Base-by-base conservation (phyloP, 2,113 vertebrate genomes). In the Marmota monax region DNA sequence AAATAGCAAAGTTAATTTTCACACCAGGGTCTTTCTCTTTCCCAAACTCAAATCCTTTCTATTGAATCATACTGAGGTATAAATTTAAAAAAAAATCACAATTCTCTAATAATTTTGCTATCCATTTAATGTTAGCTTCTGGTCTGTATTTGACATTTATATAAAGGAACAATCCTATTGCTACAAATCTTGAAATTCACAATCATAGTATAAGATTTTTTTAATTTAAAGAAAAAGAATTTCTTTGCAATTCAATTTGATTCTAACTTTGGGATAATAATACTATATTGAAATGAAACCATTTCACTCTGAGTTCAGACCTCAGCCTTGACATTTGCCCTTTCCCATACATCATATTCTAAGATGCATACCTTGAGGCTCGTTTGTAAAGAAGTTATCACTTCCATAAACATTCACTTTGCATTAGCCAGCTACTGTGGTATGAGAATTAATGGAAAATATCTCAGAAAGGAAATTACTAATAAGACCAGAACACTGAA, bases 11-110 rank as follows among this genome's bases (percentile, higher is more conserved):
- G 39, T 56, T 90, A 61, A 29, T 37, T 29, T 87, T 95, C 76
- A 88, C 14, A 90, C 34, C 5, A 92, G 58, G 53, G n/a, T 34
- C 39, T 76, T 93, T 88, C 9, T 48, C 34, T 73, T 39, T 56
- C 42, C 11, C 70, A 83, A 77, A 14, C 17, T 20, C 67, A 95
- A 69, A 73, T 90, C 16, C 7, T 61, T 88, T 92, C 37, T 23
- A 91, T 87, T 96, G 25, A 76, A 37, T 77, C 94, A 95, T 84
- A 70, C 42, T 95, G 92, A 93, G 95, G 93, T 72, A 86, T 58
- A 39, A 97, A 95, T 39, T 39, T 83, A n/a, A 2, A 89, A 95
- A 90, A 34, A 11, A 87, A 73, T 92, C 73, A 77, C 73, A 95
- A 76, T 89, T 70, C 93, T 89, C 77, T 92, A 63, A 90, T 58